A percentile compares a stretch with the other conserved stretches of the same genome.
phyloP scores from a whole-genome alignment of 2,888 invertebrate genomes.

The Corbicula japonica region DNA sequence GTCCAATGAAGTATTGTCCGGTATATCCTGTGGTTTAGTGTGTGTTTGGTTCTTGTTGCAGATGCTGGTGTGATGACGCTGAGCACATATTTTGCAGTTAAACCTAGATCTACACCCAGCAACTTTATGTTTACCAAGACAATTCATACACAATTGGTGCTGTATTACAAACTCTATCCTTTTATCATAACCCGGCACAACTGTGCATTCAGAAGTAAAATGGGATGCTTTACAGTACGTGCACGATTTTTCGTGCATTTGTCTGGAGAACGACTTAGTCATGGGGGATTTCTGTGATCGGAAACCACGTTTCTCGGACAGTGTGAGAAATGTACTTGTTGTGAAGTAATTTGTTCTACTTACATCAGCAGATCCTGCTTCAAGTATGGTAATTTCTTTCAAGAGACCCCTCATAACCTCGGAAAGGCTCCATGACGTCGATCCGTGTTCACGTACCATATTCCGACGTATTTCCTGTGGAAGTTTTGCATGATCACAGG shows the following conservation, averaged over 20 bases:
- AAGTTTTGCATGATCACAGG: not conserved
- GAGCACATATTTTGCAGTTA: conserved; percentile 10
- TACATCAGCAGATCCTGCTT: not conserved
- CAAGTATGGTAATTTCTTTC: conserved; percentile 2
- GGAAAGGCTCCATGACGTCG: not conserved
- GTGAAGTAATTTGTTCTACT: not conserved
- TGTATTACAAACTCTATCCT: conserved; percentile 24
- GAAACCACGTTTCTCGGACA: not conserved
- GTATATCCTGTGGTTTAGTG: not conserved
- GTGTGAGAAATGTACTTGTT: not conserved
- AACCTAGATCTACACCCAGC: conserved; percentile 19
- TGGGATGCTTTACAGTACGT: conserved; percentile 9
- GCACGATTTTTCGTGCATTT: not conserved
- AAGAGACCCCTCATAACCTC: not conserved
- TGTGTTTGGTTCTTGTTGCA: not conserved
- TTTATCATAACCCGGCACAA: not conserved
- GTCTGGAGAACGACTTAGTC: not conserved
- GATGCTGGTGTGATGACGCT: conserved; percentile 33
- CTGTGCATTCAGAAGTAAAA: conserved; percentile 1
- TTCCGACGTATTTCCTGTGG: not conserved
- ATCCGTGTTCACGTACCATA: conserved; percentile 3
- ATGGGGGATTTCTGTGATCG: not conserved
- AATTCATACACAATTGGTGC: conserved; percentile 32
- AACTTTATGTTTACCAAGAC: conserved; percentile 30
- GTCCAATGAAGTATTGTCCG: not conserved